A percentile compares a stretch with the other conserved stretches of the same genome.
Conservation (phyloP, 2,888 invertebrate species). For the Xanthia icteritia region DNA sequence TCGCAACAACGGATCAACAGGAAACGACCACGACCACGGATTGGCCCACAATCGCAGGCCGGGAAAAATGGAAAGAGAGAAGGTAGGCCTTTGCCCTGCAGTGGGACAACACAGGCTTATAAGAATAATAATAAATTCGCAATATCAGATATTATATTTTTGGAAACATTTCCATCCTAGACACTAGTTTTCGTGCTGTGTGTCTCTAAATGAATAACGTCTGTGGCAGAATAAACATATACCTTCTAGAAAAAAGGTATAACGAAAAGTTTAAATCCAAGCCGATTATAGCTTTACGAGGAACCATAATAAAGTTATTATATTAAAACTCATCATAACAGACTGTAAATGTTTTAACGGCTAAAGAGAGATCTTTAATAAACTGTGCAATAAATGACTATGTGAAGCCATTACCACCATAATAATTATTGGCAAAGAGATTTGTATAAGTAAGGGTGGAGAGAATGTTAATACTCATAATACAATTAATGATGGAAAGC, state of each 20-base stretch:
- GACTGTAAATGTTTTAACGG: conserved; percentile 29
- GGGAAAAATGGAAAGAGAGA: no score
- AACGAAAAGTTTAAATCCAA: background rate
- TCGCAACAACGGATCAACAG: background rate
- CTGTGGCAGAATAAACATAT: background rate
- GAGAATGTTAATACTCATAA: background rate
- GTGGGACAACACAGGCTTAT: no score
- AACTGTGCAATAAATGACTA: background rate
- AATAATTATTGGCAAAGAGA: background rate
- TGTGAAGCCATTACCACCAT: conserved; percentile 7
- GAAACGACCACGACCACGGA: no score
- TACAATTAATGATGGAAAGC: background rate
- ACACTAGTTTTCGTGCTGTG: background rate
- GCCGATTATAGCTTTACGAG: background rate
- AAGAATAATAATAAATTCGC: background rate
- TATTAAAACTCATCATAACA: background rate
- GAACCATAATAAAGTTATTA: conserved; percentile 5
- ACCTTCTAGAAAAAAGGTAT: background rate
- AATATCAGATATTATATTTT: background rate
- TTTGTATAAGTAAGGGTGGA: background rate
- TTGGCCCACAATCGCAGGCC: no score
- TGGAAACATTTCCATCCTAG: background rate
- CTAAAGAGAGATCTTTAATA: conserved; percentile 6
- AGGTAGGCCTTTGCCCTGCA: no score
- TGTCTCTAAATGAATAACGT: background rate